Evolutionary conservation across 2,113 vertebrate species (phyloP).

Genomic region (Aptenodytes forsteri): DNA sequence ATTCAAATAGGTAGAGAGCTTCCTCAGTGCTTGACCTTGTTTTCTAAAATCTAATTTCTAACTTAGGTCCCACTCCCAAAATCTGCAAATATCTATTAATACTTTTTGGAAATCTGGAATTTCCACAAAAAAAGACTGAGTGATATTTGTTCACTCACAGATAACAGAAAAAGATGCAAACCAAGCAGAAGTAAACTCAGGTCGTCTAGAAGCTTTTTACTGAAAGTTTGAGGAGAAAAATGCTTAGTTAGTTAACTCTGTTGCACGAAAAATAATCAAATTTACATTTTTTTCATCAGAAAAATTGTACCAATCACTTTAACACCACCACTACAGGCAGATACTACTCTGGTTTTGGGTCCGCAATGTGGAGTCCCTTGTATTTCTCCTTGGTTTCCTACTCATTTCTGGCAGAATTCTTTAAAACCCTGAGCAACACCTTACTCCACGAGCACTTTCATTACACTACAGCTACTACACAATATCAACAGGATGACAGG

Average conservation of each 20-base stretch:
- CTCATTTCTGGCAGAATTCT: not conserved
- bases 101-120: not conserved
- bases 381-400: not conserved
- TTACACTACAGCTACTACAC: not conserved
- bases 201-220: not conserved
- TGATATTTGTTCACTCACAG: not conserved
- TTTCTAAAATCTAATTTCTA: not conserved
- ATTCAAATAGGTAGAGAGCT: not conserved
- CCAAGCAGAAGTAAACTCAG: not conserved
- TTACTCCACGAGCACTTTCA: accelerated
- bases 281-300: not conserved
- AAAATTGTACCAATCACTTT: not conserved
- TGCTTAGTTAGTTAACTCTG: not conserved
- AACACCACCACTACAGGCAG: not conserved
- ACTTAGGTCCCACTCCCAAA: not conserved
- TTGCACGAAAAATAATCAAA: accelerated
- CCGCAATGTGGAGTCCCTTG: not conserved
- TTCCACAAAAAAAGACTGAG: not conserved
- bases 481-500: not conserved
- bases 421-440: not conserved
- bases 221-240: not conserved
- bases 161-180: not conserved
- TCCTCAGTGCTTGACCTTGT: not conserved
- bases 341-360: not conserved
- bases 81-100: not conserved